Evolutionary conservation across 2,888 invertebrate species (phyloP), one percentile per base, ranked within the genome.

Genomic region (Teleiodes luculella): DNA sequence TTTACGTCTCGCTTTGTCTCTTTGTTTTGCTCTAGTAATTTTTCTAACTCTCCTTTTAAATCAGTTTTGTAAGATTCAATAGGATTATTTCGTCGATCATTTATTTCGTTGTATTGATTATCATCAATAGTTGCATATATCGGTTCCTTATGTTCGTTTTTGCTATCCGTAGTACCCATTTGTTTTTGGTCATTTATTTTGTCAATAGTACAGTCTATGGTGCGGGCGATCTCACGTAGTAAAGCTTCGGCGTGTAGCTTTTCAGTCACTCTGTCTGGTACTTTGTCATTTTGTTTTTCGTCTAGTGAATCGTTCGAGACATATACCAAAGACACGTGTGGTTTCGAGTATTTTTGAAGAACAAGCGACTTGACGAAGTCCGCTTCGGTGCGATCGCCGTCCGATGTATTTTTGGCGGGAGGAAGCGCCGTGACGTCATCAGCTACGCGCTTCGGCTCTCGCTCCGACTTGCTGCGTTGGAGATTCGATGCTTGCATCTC

Each of bases 321-420:
- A 78, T 86, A 89, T 50, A 87, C 83, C 1, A 80, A 60, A 1
- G 84, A 86, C 84, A 89, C 88, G 84, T 88, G 76, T 49, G 78
- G 69, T 68, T 76, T 78, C 52, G 83, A 80, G 80, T 87, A 86
- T 77, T 86, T 87, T 64, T 87, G 85, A 76, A 86, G 75, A 61
- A 88, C 87, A 55, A 86, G 67, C 62, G 85, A 85, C 70, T 80
- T 84, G 46, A 87, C 86, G 72, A 81, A 87, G 64, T 78, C 78
- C 63, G 64, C 67, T 61, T 70, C 64, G 62, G 74, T 66, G 66
- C 62, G 65, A 55, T 60, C 57, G 58, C 64, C 63, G 64, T 69
- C 66, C 61, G 58, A 66, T 55, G 61, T 87, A 87, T 88, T 88
- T 86, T 79, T 70, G 79, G 76, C 76, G 49, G 68, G 70, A 64